These are phyloP conservation scores for Odontamblyopus lacepedii DNA, from an alignment of 2,797 vertebrate genomes.

Conservation along the genomic window DNA sequence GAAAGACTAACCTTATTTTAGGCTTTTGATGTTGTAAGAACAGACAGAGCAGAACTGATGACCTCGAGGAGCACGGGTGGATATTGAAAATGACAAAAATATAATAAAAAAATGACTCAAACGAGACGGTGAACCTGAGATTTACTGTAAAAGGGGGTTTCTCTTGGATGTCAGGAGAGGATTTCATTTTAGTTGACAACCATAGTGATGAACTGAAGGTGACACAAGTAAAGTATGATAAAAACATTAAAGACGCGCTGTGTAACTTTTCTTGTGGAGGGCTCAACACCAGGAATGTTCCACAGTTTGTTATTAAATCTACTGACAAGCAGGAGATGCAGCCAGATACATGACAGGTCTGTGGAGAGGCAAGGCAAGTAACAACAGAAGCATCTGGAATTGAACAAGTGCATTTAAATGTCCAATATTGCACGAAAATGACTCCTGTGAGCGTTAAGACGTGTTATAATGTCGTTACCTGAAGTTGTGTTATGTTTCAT, in stretches of 20 bases:
- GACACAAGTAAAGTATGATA: not conserved
- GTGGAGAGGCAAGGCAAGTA: too few species aligned
- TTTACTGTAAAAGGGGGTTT: not conserved
- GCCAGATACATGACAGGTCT: too few species aligned
- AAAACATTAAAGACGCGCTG: not conserved
- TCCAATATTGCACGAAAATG: too few species aligned
- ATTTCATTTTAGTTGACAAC: not conserved
- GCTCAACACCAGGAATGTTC: too few species aligned
- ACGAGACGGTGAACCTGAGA: not conserved
- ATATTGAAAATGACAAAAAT: constrained; percentile 40
- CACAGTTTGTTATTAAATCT: too few species aligned
- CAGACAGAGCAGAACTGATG: constrained; percentile 34
- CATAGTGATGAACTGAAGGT: not conserved
- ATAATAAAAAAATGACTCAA: not conserved
- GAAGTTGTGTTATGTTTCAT: too few species aligned
- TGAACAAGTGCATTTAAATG: too few species aligned
- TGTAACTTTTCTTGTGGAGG: too few species aligned
- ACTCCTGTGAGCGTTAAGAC: too few species aligned
- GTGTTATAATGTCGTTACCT: too few species aligned
- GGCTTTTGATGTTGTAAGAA: constrained; percentile 42
- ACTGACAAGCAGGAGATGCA: too few species aligned
- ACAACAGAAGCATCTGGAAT: too few species aligned
- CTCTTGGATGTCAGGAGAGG: not conserved
- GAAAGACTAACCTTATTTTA: constrained; percentile 57
- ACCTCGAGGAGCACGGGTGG: constrained; percentile 52